Base-by-base conservation (phyloP, 2,888 invertebrate genomes). In the Cryptocheilus praepositus region DNA sequence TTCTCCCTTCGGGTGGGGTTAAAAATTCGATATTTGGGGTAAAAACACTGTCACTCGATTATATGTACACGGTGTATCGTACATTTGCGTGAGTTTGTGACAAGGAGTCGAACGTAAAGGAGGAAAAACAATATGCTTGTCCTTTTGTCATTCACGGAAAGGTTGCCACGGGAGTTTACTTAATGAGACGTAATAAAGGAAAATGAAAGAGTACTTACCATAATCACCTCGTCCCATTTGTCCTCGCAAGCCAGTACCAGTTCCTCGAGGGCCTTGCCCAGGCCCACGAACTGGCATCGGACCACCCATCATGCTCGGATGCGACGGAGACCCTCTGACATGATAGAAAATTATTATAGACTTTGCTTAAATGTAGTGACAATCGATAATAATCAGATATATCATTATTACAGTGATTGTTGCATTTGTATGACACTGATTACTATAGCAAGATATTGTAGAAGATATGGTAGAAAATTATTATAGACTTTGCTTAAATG, bases 161-260 rank as follows among this genome's bases (percentile, higher is more conserved):
- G 49, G 15, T 61, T 55, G 16, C 64, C 21, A 58, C 45, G 28
- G 8, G 13, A 44, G 18, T 54, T 62, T 0, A 19, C 5, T 13
- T 36, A 43, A 58, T 51, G n/a, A 43, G 21, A 51, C 44, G 59
- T 61, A 57, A 64, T 18, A 58, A 57, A 8, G 28, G 25, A 58
- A n/a, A 28, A 36, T 19, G 16, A 22, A 53, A 52, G 1, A 49
- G 60, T 71, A 94, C 96, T 94, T 93, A 96, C 96, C 96, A 91
- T 96, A 96, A 89, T 96, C 96, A 81, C 95, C 95, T 84, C 95
- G 92, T 78, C 95, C 94, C 92, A 95, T 93, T 72, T 93, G 92
- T 86, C 93, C 91, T 89, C 94, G 90, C 89, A 92, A 91, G 81
- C 91, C 90, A 76, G 90, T 91, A 70, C 90, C 90, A 63, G 90